These are phyloP conservation scores for Heliothis subflexa DNA, from an alignment of 1,140 invertebrate species.

Conservation along the genomic window DNA sequence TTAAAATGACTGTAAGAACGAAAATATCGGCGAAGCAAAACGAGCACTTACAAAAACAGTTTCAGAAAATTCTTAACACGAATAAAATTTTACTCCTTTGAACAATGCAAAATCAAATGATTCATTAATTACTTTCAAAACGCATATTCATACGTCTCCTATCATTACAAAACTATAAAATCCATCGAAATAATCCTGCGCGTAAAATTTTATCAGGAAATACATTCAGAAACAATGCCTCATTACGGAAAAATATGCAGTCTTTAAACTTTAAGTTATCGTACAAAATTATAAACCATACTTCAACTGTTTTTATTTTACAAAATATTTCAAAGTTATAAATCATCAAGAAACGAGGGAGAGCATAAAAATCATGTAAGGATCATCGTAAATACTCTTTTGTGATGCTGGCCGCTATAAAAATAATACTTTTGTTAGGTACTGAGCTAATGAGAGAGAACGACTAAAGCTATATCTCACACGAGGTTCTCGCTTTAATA, in stretches of 20 bases:
- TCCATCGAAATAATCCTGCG: neutral
- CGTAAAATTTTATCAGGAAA: neutral
- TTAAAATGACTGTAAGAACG: no score
- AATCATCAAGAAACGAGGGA: slow-evolving; percentile 47
- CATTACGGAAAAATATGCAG: neutral
- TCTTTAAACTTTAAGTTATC: neutral
- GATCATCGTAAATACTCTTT: slow-evolving; percentile 58
- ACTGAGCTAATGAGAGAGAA: slow-evolving; percentile 59
- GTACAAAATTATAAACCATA: slow-evolving; percentile 7
- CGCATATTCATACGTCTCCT: neutral
- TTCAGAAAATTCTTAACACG: no score
- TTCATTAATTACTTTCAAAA: neutral
- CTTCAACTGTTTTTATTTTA: neutral
- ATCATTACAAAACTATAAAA: neutral
- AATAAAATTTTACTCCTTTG: no score
- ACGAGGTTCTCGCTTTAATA: slow-evolving; percentile 57
- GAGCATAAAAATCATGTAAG: slow-evolving; percentile 50
- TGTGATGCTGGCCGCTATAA: slow-evolving; percentile 56
- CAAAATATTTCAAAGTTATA: slow-evolving; percentile 17
- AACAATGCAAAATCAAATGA: neutral
- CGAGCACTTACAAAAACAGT: no score
- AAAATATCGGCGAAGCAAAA: no score
- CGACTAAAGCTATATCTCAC: slow-evolving; percentile 50
- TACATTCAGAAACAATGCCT: slow-evolving; percentile 17
- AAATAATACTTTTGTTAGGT: slow-evolving; percentile 53